A percentile compares a stretch with the other conserved stretches of the same genome.
phyloP scores from a whole-genome alignment of 2,888 invertebrate species.

The Silvanus unidentatus region DNA sequence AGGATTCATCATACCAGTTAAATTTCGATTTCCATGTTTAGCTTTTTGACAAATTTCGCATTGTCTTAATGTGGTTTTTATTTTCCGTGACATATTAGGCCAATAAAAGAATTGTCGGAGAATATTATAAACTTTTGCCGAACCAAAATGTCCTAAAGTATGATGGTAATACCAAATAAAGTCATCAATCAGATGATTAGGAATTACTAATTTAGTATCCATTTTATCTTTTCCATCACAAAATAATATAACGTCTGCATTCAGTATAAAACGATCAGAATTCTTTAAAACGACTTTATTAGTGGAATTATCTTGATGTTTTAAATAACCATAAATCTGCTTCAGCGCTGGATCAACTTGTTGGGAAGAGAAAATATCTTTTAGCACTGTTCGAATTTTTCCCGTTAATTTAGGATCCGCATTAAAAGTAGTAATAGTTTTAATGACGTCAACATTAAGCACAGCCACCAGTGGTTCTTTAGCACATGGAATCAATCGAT shows the following conservation, averaged over 20 bases:
- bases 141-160: constrained; percentile 14
- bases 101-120: constrained; percentile 3
- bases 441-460: too few species aligned
- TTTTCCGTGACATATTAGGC: constrained; percentile 6
- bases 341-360: too few species aligned
- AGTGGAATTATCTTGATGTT: too few species aligned
- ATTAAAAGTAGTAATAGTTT: too few species aligned
- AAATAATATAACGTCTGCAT: too few species aligned
- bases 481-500: background rate
- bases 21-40: constrained; percentile 1
- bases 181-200: background rate
- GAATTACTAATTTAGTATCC: background rate
- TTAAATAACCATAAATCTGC: too few species aligned
- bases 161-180: constrained; percentile 6
- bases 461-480: background rate
- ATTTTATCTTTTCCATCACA: background rate
- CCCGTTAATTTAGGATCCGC: too few species aligned
- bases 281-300: too few species aligned
- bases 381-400: too few species aligned
- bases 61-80: constrained; percentile 1
- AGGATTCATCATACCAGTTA: background rate
- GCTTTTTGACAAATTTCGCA: constrained; percentile 20
- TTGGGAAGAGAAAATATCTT: too few species aligned
- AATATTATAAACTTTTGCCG: constrained; percentile 7
- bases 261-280: too few species aligned